These are phyloP conservation scores for Sphenodon punctatus DNA, from an alignment of 2,797 vertebrate genomes.

Conservation along the genomic window DNA sequence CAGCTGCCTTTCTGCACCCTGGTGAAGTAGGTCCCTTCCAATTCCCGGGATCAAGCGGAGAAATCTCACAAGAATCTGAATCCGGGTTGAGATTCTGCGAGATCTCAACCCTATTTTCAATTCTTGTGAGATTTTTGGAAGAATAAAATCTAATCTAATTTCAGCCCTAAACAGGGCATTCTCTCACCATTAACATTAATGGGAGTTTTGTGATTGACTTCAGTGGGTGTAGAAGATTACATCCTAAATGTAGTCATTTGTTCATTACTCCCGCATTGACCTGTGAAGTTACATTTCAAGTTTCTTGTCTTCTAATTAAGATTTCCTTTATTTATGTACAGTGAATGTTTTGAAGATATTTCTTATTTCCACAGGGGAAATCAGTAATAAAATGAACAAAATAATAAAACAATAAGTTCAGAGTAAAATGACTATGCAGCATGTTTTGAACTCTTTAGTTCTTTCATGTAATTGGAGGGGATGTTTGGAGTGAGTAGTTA, in stretches of 20 bases:
- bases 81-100: too few relatives aligned
- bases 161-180: too few relatives aligned
- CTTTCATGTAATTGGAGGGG: background rate
- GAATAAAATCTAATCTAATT: conserved; percentile 19
- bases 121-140: too few relatives aligned
- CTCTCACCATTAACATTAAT: too few relatives aligned
- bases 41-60: too few relatives aligned
- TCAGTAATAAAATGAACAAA: background rate
- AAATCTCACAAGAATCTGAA: too few relatives aligned
- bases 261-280: background rate
- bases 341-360: background rate
- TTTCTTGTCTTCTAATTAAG: background rate
- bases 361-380: background rate
- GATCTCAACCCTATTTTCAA: too few relatives aligned
- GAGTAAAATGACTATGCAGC: background rate
- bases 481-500: background rate
- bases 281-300: background rate
- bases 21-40: too few relatives aligned
- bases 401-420: background rate
- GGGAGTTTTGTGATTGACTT: too few relatives aligned
- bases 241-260: background rate
- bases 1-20: too few relatives aligned
- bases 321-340: background rate
- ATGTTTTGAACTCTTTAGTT: background rate
- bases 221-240: too few relatives aligned